Evolutionary conservation across 2,797 vertebrate species (phyloP).

Genomic region (Chaunax sp.): DNA sequence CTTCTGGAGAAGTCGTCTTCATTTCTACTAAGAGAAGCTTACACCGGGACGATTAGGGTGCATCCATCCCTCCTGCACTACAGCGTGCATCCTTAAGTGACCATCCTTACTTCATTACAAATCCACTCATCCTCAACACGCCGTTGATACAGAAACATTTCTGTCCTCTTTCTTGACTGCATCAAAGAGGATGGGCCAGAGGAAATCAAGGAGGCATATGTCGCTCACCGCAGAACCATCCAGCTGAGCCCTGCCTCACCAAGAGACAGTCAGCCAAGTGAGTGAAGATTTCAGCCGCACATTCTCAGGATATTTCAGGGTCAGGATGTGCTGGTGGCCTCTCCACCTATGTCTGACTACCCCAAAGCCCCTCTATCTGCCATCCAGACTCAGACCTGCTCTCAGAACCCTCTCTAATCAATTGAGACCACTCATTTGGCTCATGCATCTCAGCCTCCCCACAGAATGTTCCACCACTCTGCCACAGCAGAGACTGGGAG

Average conservation of each 20-base stretch:
- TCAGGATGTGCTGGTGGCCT: conserved; percentile 44
- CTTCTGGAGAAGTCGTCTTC: conserved; percentile 56
- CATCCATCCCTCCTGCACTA: conserved; percentile 33
- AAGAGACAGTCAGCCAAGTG: conserved; percentile 31
- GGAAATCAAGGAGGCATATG: conserved; percentile 63
- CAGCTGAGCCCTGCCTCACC: conserved; percentile 34
- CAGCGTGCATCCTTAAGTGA: conserved; percentile 32
- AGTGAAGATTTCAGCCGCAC: conserved; percentile 45
- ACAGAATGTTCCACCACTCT: conserved; percentile 67
- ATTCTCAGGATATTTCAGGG: conserved; percentile 47
- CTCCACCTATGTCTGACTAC: conserved; percentile 7
- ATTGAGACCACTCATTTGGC: conserved; percentile 72
- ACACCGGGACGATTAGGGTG: conserved; percentile 35
- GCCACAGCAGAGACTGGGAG: conserved; percentile 73
- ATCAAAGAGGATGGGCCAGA: conserved; percentile 53
- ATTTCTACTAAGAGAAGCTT: conserved; percentile 37
- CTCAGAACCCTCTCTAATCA: conserved; percentile 69
- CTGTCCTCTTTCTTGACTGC: conserved; percentile 44
- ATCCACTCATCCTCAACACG: conserved; percentile 52
- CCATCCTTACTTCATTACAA: conserved; percentile 57
- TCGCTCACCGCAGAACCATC: conserved; percentile 39
- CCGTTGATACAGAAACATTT: conserved; percentile 58
- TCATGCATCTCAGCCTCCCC: conserved; percentile 39
- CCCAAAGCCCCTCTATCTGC: conserved; percentile 33
- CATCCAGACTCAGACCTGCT: conserved; percentile 46